A percentile compares a stretch with the other conserved stretches of the same genome.
These are phyloP conservation scores for Cryptoprocta ferox DNA, from an alignment of 2,797 vertebrate species.

Conservation along the genomic window DNA sequence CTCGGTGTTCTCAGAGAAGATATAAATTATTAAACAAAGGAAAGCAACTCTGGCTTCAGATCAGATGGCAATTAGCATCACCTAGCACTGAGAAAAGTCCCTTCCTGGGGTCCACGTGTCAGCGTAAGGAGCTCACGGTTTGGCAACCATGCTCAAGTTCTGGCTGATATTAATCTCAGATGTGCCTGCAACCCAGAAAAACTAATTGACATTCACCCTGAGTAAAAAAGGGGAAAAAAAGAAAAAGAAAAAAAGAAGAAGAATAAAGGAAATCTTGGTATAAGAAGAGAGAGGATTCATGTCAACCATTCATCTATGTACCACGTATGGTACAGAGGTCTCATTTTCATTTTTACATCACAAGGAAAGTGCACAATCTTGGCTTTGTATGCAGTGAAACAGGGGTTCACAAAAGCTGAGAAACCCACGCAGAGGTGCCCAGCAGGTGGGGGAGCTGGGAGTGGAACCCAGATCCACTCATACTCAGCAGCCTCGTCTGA, in stretches of 20 bases:
- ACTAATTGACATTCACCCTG: background rate
- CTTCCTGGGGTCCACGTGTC: background rate
- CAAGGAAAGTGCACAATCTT: background rate
- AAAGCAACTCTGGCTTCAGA: conserved; percentile 69
- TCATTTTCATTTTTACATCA: background rate
- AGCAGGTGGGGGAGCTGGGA: background rate
- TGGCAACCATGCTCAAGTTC: background rate
- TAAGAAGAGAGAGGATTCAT: background rate
- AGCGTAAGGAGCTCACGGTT: background rate
- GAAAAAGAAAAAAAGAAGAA: background rate
- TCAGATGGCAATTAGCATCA: conserved; percentile 67
- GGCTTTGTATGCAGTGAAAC: background rate
- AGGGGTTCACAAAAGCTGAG: background rate
- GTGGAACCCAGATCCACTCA: background rate
- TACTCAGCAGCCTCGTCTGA: background rate
- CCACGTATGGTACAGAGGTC: rapidly evolving
- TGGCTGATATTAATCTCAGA: conserved; percentile 4
- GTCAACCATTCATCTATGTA: background rate
- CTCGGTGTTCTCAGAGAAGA: conserved; percentile 63
- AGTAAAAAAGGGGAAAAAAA: background rate
- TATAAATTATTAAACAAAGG: conserved; percentile 80
- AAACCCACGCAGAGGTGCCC: background rate
- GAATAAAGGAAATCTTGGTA: background rate
- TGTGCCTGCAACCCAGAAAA: conserved; percentile 20
- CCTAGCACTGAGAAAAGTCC: conserved; percentile 37